Evolutionary conservation across 2,888 invertebrate species (phyloP).

Genomic region (Capitulum mitella): DNA sequence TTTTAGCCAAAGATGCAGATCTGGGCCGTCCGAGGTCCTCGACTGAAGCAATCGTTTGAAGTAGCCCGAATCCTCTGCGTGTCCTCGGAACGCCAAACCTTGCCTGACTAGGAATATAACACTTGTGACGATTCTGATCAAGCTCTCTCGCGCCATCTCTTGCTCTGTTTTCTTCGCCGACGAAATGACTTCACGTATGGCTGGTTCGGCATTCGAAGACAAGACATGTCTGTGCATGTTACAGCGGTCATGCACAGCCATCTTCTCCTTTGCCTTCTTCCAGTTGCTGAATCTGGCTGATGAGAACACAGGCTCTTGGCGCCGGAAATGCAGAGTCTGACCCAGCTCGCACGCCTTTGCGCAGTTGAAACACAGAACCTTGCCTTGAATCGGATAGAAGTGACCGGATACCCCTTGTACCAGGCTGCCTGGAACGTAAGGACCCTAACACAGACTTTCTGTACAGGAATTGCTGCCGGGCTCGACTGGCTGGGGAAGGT

Average conservation of each 20-base stretch:
- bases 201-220: not conserved
- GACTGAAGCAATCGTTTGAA: not conserved
- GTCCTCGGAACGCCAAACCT: not conserved
- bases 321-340: not conserved
- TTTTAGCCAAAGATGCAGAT: not conserved
- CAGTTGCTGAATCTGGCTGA: not conserved
- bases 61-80: not conserved
- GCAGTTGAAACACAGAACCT: too few relatives aligned
- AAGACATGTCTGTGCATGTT: not conserved
- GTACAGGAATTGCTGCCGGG: too few relatives aligned
- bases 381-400: not conserved
- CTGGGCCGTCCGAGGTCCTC: too few relatives aligned
- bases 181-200: not conserved
- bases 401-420: not conserved
- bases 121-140: not conserved
- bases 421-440: not conserved
- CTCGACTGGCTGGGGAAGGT: not conserved
- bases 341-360: too few relatives aligned
- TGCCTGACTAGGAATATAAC: not conserved
- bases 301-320: not conserved
- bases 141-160: not conserved
- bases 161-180: not conserved
- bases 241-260: not conserved
- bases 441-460: not conserved
- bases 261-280: not conserved